Evolutionary conservation across 2,113 vertebrate species (phyloP).

Genomic region (Planiliza haematocheilus): DNA sequence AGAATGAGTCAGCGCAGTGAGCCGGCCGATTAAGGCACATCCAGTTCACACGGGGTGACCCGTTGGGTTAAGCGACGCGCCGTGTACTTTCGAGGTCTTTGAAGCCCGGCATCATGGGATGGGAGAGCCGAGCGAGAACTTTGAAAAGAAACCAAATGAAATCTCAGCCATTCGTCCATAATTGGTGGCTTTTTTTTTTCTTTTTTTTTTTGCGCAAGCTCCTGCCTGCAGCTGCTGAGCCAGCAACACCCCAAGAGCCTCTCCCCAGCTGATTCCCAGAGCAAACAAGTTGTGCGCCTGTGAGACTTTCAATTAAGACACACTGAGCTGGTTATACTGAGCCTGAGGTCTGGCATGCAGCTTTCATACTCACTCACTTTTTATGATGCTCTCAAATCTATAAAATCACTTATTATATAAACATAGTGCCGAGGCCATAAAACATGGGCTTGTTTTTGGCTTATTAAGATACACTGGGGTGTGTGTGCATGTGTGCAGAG

Average conservation of each 20-base stretch:
- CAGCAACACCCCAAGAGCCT: conserved; percentile 70
- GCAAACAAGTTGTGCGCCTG: conserved; percentile 56
- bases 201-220: conserved; percentile 58
- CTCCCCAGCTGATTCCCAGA: conserved; percentile 70
- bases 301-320: conserved; percentile 74
- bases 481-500: conserved; percentile 10
- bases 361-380: conserved; percentile 38
- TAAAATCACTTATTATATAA: conserved; percentile 69
- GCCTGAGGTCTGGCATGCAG: conserved; percentile 71
- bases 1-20: conserved; percentile 25
- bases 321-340: conserved; percentile 54
- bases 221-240: conserved; percentile 62
- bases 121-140: conserved; percentile 46
- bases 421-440: conserved; percentile 44
- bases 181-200: conserved; percentile 56
- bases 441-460: conserved; percentile 34
- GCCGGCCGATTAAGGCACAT: background rate
- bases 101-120: conserved; percentile 37
- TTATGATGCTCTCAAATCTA: conserved; percentile 71
- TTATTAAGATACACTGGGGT: conserved; percentile 12
- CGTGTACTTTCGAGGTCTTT: background rate
- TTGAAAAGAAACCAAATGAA: conserved; percentile 54
- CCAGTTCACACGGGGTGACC: conserved; percentile 10
- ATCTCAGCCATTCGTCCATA: conserved; percentile 56
- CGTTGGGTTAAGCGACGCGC: background rate